Base-by-base conservation (phyloP, 2,113 vertebrate species). In the Protomyctophum bolini region DNA sequence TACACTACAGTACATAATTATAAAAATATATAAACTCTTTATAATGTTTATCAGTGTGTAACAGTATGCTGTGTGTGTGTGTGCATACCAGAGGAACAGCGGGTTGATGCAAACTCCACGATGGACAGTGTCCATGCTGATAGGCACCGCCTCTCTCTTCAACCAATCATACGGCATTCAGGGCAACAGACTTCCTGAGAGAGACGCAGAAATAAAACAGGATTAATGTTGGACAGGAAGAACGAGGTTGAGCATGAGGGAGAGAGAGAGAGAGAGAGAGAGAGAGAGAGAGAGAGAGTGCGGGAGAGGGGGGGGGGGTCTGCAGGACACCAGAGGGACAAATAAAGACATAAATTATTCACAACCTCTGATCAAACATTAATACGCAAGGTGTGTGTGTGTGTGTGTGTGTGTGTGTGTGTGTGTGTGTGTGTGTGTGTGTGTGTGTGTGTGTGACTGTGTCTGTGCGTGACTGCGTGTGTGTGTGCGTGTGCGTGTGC, bases 71-170 rank as follows among this genome's bases (percentile, higher is more conserved):
- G 8, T 4, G 8, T n/a, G n/a, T n/a, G n/a, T 8, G 21, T 21
- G 21, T 56, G 86, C 79, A 41, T 73, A 93, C 91, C 86, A 81
- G 78, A 80, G 67, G 33, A 83, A 60, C 75, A 89, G 84, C 78
- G 88, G 81, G 81, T 72, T 82, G 76, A 86, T 45, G 70, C 76
- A 80, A 69, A 77, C 73, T 78, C 75, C 83, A 78, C 75, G 80
- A 81, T 88, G 80, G 76, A 79, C 82, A 73, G 56, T 50, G 46
- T 89, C 93, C 92, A 93, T 94, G 65, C 75, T 89, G 88, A 62
- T 72, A 72, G 65, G 72, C 69, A 66, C 61, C 28, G 49, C 58
- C 21, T 61, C 64, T 60, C 48, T 85, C 69, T 73, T 81, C 72
- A 74, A 81, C 66, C 82, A 87, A 76, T 89, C 67, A 75, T 8